phyloP scores from a whole-genome alignment of 2,113 vertebrate species.

The Amazona guildingii region DNA sequence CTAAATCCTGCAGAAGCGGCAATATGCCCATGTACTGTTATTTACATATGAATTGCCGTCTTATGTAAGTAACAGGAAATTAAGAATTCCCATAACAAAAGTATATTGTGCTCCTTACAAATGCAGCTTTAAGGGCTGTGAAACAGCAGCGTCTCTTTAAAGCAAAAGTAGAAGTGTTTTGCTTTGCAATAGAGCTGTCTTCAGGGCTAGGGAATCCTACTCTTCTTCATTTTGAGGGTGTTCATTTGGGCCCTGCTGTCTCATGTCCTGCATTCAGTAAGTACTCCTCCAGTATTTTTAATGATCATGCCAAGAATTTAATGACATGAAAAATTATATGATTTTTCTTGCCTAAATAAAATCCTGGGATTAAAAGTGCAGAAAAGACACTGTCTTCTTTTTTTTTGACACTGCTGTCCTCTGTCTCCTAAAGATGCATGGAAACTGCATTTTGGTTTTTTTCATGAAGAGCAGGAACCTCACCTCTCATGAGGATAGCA shows the following conservation, averaged over 20 bases:
- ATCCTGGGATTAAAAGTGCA: neutral
- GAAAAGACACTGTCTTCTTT: neutral
- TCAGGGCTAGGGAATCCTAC: neutral
- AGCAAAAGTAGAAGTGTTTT: neutral
- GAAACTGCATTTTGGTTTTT: neutral
- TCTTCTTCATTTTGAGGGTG: neutral
- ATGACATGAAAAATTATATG: neutral
- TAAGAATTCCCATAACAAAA: neutral
- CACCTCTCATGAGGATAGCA: rapidly evolving
- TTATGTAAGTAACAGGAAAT: neutral
- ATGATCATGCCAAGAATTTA: neutral
- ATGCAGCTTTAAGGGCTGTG: neutral
- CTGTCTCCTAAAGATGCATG: neutral
- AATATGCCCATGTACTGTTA: neutral
- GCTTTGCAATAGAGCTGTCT: neutral
- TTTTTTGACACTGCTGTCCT: neutral
- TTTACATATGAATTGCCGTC: neutral
- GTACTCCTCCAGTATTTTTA: no score
- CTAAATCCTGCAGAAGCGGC: neutral
- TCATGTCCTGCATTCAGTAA: neutral
- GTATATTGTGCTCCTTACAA: neutral
- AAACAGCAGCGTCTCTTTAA: neutral
- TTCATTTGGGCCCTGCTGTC: neutral
- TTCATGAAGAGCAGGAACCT: neutral
- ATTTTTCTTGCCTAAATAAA: neutral